Evolutionary conservation across 1,140 invertebrate genomes (phyloP).

Genomic region (Contarinia nasturtii): DNA sequence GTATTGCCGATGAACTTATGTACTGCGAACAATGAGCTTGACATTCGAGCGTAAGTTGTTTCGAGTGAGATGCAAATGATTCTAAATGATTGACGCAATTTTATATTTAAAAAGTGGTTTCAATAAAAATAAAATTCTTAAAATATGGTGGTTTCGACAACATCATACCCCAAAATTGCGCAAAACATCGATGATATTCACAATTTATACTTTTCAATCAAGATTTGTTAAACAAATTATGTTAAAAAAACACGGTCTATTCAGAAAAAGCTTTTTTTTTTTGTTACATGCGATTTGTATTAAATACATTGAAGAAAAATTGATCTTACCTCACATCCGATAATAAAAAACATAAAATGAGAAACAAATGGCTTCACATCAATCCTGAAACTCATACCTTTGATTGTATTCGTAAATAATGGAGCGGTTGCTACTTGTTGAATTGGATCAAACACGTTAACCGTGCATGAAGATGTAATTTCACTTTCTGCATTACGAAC

Average conservation of each 20-base stretch:
- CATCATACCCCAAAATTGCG: too few relatives aligned
- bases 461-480: conserved; percentile 18
- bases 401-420: conserved; percentile 20
- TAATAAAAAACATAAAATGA: neutral
- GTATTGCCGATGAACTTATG: conserved; percentile 52
- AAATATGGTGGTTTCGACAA: too few relatives aligned
- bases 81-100: conserved; percentile 9
- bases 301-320: neutral
- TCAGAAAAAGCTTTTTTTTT: too few relatives aligned
- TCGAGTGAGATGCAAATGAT: conserved; percentile 17
- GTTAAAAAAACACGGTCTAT: too few relatives aligned
- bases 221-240: too few relatives aligned
- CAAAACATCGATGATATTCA: too few relatives aligned
- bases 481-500: conserved; percentile 35
- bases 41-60: conserved; percentile 17
- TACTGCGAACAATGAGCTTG: conserved; percentile 27
- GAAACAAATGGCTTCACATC: too few relatives aligned
- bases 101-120: neutral
- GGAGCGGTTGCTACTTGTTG: conserved; percentile 12
- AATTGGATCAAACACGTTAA: conserved; percentile 19
- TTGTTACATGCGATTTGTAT: too few relatives aligned
- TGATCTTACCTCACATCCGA: neutral
- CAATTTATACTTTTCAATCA: too few relatives aligned
- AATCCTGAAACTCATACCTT: conserved; percentile 13
- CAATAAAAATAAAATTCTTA: too few relatives aligned